phyloP scores from a whole-genome alignment of 2,113 vertebrate species.

The Tetraodon nigroviridis region DNA sequence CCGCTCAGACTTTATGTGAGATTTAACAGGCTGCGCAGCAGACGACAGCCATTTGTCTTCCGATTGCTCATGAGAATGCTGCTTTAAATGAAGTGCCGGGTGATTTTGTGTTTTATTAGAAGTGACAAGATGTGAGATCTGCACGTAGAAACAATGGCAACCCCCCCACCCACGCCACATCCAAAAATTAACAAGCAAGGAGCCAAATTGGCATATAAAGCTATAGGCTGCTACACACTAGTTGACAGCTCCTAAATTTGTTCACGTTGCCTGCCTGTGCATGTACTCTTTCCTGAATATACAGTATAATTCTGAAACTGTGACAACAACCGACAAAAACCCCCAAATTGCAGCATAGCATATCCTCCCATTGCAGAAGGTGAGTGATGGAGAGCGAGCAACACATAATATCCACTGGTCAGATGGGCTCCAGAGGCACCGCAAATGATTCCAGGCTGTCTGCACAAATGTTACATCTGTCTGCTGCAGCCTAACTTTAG shows the following conservation, averaged over 20 bases:
- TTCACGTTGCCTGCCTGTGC: background rate
- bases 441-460: conserved; percentile 25
- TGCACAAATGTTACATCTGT: conserved; percentile 19
- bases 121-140: conserved; percentile 53
- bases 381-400: conserved; percentile 32
- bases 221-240: background rate
- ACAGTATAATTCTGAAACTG: conserved; percentile 15
- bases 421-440: conserved; percentile 42
- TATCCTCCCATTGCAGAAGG: conserved; percentile 29
- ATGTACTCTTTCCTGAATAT: conserved; percentile 25
- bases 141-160: conserved; percentile 27
- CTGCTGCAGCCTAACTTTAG: conserved; percentile 1
- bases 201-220: conserved; percentile 10
- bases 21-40: conserved; percentile 44
- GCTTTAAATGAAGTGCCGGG: conserved; percentile 38
- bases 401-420: conserved; percentile 37
- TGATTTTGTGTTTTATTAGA: conserved; percentile 60
- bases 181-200: conserved; percentile 25
- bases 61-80: conserved; percentile 36
- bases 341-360: conserved; percentile 25
- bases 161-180: too few relatives aligned
- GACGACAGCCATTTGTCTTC: conserved; percentile 55
- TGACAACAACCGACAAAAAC: conserved; percentile 45
- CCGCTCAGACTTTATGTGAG: conserved; percentile 29
- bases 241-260: conserved; percentile 7